Evolutionary conservation across 2,113 vertebrate species (phyloP), one percentile per base, ranked within the genome.

Genomic region (Isichthys henryi): DNA sequence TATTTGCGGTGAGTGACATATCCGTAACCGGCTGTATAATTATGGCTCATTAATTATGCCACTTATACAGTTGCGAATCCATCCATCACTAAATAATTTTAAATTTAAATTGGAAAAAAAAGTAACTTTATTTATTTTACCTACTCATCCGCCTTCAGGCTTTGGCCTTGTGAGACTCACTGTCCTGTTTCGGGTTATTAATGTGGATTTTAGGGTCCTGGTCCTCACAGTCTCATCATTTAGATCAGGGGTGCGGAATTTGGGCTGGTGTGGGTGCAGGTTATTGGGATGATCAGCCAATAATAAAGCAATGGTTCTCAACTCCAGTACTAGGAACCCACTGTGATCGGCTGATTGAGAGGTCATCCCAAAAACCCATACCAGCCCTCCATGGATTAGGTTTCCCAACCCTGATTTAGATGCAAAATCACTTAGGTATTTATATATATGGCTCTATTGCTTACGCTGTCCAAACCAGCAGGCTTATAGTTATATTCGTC

Each of bases 1-100:
- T 80, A 80, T 80, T 80, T 43, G 74, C 74, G 4, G 74, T 80
- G 74, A 80, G 35, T 80, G 74, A 80, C 45, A 84, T 11, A 84
- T 84, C 82, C 82, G 23, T 35, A 43, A 80, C 74, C 17, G 74
- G 15, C 45, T 84, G 39, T 84, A 84, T 84, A 84, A 84, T 84
- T 84, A 84, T 10, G 48, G 82, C 19, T 84, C 82, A 48, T 84
- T 84, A 84, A 84, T 84, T 84, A 84, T 84, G 82, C 45, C 82
- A 46, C 39, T 84, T 84, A 84, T 84, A 43, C 19, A 48, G 45
- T 48, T 84, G 21, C 3, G 23, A 84, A 84, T 84, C 82, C 82
- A 84, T 84, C 82, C 43, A 46, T 45, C 82, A 84, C 82, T 46
- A 84, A 46, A 84, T 48, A 45, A 84, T 45, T 84, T 84, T 84